A percentile compares a stretch with the other conserved stretches of the same genome.
phyloP scores from a whole-genome alignment of 2,888 invertebrate genomes.

The Cryptocephalus primarius region DNA sequence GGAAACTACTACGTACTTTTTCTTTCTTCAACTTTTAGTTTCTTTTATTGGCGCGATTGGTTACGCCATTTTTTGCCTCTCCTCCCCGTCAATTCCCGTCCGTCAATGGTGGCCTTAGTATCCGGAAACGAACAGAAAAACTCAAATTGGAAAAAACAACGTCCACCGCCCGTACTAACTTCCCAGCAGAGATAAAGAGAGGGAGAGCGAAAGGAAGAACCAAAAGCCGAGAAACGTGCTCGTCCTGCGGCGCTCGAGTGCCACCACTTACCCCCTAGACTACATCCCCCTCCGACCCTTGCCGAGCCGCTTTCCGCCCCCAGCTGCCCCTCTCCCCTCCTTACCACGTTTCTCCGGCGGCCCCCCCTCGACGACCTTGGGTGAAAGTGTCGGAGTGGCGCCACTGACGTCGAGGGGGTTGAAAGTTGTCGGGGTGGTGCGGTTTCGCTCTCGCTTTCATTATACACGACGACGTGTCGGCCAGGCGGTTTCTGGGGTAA shows the following conservation, averaged over 20 bases:
- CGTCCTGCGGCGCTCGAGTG: neutral
- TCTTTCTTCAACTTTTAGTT: no score
- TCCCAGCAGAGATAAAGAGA: neutral
- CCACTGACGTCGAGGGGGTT: neutral
- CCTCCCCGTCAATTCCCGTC: no score
- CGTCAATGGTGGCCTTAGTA: no score
- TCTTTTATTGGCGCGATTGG: no score
- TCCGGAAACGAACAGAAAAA: no score
- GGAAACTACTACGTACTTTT: no score
- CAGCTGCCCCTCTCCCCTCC: no score
- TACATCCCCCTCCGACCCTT: neutral
- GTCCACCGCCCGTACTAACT: neutral
- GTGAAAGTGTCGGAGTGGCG: neutral
- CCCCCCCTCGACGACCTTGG: neutral
- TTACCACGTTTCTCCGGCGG: neutral
- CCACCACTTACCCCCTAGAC: neutral
- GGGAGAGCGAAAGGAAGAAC: neutral
- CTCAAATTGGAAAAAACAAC: neutral
- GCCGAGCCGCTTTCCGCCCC: neutral
- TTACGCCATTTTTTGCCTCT: no score
- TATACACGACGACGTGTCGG: neutral
- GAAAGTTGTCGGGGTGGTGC: neutral
- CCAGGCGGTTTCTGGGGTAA: neutral
- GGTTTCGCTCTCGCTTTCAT: neutral
- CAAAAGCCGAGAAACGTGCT: neutral